A percentile compares a stretch with the other conserved stretches of the same genome.
phyloP scores from a whole-genome alignment of 2,113 vertebrate species.

The Platichthys stellatus region DNA sequence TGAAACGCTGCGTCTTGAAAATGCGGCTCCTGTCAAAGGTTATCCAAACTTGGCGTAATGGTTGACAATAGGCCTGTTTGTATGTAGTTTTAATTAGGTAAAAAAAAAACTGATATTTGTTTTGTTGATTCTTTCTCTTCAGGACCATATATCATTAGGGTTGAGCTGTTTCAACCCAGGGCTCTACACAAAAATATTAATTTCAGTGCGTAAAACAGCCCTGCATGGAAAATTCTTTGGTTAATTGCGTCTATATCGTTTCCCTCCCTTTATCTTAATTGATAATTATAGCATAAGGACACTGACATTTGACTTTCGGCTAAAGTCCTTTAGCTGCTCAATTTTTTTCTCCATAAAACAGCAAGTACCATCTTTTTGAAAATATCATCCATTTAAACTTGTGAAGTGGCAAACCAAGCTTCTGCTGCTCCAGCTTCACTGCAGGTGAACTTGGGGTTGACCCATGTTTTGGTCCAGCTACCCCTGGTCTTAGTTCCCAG shows the following conservation, averaged over 20 bases:
- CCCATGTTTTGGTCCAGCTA: background rate
- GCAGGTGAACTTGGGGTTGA: background rate
- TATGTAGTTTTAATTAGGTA: slow-evolving; percentile 13
- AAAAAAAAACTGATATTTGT: background rate
- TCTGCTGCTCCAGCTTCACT: background rate
- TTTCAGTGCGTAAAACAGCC: background rate
- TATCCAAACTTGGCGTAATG: slow-evolving; percentile 52
- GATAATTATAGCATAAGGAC: background rate
- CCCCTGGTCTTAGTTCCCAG: background rate
- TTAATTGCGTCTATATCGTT: accelerated
- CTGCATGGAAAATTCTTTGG: background rate
- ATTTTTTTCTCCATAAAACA: background rate
- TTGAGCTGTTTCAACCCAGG: background rate
- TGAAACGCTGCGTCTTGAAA: slow-evolving; percentile 9
- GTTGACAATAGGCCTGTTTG: slow-evolving; percentile 19
- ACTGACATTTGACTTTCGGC: background rate
- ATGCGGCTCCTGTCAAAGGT: slow-evolving; percentile 43
- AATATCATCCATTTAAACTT: background rate
- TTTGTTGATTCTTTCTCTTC: background rate
- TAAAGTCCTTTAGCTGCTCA: background rate
- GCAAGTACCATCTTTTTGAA: background rate
- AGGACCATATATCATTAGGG: background rate
- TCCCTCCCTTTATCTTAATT: background rate
- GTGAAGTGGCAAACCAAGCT: background rate
- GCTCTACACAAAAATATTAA: background rate